Evolutionary conservation across 2,113 vertebrate genomes (phyloP).

Genomic region (Suricata suricatta): DNA sequence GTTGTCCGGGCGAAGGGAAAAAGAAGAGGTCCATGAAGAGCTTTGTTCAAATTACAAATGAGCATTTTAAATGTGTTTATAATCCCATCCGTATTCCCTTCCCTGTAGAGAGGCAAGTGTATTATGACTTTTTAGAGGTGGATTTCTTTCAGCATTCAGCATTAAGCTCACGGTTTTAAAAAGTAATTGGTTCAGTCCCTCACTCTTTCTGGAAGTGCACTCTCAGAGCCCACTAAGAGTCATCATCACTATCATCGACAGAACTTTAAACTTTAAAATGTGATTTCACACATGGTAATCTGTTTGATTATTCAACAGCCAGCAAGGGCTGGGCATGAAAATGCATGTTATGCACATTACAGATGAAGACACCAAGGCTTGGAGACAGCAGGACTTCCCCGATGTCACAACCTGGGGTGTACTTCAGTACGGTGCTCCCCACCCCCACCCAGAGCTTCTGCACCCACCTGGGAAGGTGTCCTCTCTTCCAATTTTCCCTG

Average conservation of each 20-base stretch:
- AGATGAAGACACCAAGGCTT: not conserved
- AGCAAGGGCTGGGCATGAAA: not conserved
- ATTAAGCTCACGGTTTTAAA: not conserved
- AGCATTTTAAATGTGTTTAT: not conserved
- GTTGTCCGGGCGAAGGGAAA: not conserved
- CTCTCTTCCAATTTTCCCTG: not conserved
- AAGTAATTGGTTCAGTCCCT: not conserved
- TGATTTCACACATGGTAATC: not conserved
- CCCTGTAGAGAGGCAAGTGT: not conserved
- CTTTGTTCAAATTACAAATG: not conserved
- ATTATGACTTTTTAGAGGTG: not conserved
- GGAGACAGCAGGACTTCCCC: fast-evolving
- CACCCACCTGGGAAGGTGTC: not conserved
- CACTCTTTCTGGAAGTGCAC: not conserved
- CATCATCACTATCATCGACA: not conserved
- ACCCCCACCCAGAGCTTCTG: not conserved
- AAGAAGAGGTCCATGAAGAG: not conserved
- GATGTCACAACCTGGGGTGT: not conserved
- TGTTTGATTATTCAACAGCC: not conserved
- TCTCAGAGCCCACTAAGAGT: not conserved
- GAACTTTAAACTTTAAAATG: not conserved
- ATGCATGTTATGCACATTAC: fast-evolving
- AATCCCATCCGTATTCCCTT: not conserved
- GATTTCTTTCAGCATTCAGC: not conserved
- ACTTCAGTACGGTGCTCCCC: fast-evolving